Evolutionary conservation across 1,140 invertebrate species (phyloP).

Genomic region (Vanessa tameamea): DNA sequence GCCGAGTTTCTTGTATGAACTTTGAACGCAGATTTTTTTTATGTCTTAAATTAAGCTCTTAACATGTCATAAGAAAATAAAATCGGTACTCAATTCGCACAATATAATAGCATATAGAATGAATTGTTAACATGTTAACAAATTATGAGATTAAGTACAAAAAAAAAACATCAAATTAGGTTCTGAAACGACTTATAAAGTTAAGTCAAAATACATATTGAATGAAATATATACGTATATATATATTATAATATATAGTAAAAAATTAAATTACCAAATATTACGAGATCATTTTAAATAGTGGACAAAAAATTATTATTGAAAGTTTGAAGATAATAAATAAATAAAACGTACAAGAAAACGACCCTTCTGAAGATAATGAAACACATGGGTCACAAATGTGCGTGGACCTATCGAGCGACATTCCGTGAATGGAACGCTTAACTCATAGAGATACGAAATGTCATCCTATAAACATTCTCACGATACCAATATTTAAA

Average conservation of each 20-base stretch:
- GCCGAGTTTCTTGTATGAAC: conserved; percentile 1
- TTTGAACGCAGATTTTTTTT: not conserved
- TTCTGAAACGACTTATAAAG: too few relatives aligned
- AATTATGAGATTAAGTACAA: too few relatives aligned
- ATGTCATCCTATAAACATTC: conserved; percentile 42
- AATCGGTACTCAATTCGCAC: not conserved
- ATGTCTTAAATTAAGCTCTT: not conserved
- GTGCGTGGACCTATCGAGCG: conserved; percentile 61
- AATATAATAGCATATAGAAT: too few relatives aligned
- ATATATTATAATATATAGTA: not conserved
- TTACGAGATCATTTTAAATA: not conserved
- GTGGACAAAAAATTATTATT: not conserved
- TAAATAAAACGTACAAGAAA: not conserved
- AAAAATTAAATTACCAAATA: not conserved
- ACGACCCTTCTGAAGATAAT: conserved; percentile 17
- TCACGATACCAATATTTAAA: conserved; percentile 27
- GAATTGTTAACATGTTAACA: too few relatives aligned
- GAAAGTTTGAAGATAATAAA: conserved; percentile 3
- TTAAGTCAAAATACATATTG: too few relatives aligned
- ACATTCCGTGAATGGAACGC: conserved; percentile 65
- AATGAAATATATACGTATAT: too few relatives aligned
- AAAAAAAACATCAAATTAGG: too few relatives aligned
- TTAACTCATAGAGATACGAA: conserved; percentile 52
- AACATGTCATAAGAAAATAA: not conserved
- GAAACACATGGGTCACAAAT: conserved; percentile 70